A percentile compares a stretch with the other conserved stretches of the same genome.
phyloP scores from a whole-genome alignment of 2,888 invertebrate genomes.

The Pterostichus madidus region DNA sequence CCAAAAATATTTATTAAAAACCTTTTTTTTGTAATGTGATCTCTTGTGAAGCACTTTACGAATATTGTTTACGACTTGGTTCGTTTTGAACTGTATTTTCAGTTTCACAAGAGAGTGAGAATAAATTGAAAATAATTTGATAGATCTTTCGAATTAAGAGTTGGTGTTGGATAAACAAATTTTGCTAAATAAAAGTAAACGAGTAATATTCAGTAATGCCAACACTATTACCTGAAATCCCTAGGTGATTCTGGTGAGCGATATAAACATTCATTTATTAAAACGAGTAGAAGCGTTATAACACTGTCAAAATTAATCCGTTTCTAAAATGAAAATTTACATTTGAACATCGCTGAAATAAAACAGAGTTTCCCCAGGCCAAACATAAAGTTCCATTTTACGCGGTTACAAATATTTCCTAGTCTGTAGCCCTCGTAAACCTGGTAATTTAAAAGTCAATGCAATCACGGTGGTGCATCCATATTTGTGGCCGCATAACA shows the following conservation, averaged over 20 bases:
- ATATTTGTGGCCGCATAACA: constrained; percentile 33
- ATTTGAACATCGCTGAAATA: constrained; percentile 33
- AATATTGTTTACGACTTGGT: no score
- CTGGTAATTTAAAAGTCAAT: constrained; percentile 62
- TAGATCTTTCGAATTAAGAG: no score
- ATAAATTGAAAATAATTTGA: no score
- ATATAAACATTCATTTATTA: constrained; percentile 38
- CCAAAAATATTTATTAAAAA: no score
- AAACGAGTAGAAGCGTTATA: constrained; percentile 43
- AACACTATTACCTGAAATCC: constrained; percentile 28
- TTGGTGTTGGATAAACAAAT: no score
- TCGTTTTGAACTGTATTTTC: no score
- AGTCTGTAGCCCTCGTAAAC: background rate
- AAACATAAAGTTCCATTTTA: constrained; percentile 25
- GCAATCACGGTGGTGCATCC: constrained; percentile 40
- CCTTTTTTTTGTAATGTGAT: no score
- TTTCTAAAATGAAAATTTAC: constrained; percentile 43
- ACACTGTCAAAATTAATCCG: constrained; percentile 43
- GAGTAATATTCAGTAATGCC: constrained; percentile 6
- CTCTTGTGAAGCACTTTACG: no score
- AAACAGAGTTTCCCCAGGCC: constrained; percentile 6
- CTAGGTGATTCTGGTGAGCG: constrained; percentile 17
- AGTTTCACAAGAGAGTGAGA: no score
- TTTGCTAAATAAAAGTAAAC: background rate
- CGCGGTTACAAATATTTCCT: constrained; percentile 24